Base-by-base conservation (phyloP, 2,113 vertebrate genomes). In the Coptodon bakossiorum region DNA sequence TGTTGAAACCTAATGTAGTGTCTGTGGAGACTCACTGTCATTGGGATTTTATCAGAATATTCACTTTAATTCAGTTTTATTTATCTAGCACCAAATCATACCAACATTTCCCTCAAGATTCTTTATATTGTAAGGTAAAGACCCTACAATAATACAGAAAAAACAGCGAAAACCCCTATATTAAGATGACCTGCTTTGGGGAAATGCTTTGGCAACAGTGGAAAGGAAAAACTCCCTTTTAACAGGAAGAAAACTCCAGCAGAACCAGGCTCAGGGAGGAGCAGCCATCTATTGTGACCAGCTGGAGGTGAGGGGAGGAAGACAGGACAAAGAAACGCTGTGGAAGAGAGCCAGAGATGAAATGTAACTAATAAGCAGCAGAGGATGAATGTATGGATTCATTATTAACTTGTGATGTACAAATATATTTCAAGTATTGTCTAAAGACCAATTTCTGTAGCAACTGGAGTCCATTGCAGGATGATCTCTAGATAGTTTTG, bases 401-500 rank as follows among this genome's bases (percentile, higher is more conserved):
- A 71, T 9, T 43, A 5, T 22, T 45, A 73, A 73, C 38, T 76
- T 29, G 24, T 48, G 14, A 16, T 76, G 68, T 6, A 7, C 68
- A 17, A 73, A 73, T 73, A 45, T 27, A 2, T 27, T 48, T 73
- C 38, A 73, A 29, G 2, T 17, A 73, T 10, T 9, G 8, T 48
- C 68, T 73, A 27, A 73, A 45, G 68, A 48, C 14, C 40, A 10
- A 29, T 29, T 73, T 27, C 68, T 73, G 68, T 73, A 73, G 14
- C 22, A 45, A 1, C 22, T 73, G 40, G 66, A 29, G 43, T 76
- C 24, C 24, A 29, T 19, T 1, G 14, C 13, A 19, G 6, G 43
- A 29, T 50, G 16, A 19, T 78, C 16, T 50, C 9, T 78, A 48
- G 14, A 76, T 76, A 0, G 48, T 76, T 48, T 48, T 48, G 9